Conservation (phyloP, 2,113 vertebrate genomes). For the Ctenodactylus gundi region DNA sequence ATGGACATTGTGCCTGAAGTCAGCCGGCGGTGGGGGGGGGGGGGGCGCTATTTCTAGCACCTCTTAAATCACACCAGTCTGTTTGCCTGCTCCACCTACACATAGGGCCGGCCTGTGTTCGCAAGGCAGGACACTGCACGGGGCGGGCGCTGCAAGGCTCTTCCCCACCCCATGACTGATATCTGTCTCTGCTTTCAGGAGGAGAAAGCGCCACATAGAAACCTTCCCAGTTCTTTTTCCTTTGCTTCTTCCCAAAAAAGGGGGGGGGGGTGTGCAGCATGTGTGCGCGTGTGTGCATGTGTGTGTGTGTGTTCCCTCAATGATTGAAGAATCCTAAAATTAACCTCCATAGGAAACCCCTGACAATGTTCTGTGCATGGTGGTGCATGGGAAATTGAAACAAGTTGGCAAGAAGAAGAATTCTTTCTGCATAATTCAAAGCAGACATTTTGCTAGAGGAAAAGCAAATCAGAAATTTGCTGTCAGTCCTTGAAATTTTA, state of each 20-base stretch:
- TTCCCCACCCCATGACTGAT: constrained; percentile 43
- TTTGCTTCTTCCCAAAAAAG: neutral
- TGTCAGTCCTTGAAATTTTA: constrained; percentile 73
- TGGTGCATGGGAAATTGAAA: constrained; percentile 66
- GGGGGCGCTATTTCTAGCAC: constrained; percentile 68
- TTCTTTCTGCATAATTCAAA: constrained; percentile 75
- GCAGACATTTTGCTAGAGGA: constrained; percentile 67
- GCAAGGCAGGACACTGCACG: neutral
- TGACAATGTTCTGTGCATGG: constrained; percentile 50
- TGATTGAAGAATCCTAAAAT: constrained; percentile 33
- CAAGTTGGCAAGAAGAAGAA: constrained; percentile 74
- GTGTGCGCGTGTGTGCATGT: neutral
- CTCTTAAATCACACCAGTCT: constrained; percentile 73
- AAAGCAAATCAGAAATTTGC: constrained; percentile 76
- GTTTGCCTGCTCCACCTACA: constrained; percentile 41
- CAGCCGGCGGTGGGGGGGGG: constrained; percentile 52
- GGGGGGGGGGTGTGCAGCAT: too few species aligned
- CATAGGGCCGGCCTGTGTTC: constrained; percentile 31
- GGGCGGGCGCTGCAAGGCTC: neutral
- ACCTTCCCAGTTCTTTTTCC: neutral
- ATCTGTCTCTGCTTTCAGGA: constrained; percentile 37
- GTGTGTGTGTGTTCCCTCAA: neutral
- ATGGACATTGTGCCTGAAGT: constrained; percentile 47
- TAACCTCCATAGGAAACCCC: constrained; percentile 49
- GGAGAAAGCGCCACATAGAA: neutral